Evolutionary conservation across 2,888 invertebrate genomes (phyloP).

Genomic region (Drosophila putrida): DNA sequence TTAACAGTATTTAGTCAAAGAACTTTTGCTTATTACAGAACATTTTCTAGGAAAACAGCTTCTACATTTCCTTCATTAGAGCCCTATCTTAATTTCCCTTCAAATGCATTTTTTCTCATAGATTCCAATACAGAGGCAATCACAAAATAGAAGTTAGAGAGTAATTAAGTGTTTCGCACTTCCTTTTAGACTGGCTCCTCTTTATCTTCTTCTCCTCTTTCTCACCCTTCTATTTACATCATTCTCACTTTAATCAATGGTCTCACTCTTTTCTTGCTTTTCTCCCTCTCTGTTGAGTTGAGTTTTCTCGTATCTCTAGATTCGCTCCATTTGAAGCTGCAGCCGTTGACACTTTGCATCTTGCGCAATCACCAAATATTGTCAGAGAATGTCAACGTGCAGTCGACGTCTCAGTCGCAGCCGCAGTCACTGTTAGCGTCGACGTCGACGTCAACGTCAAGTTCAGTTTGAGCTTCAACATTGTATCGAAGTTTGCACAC

Average conservation of each 20-base stretch:
- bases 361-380: slow-evolving; percentile 82
- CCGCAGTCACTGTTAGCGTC: slow-evolving; percentile 28
- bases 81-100: neutral
- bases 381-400: slow-evolving; percentile 68
- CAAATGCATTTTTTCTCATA: neutral
- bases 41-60: too few relatives aligned
- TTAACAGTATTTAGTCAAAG: neutral
- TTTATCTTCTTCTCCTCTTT: neutral
- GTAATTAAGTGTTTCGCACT: slow-evolving; percentile 19
- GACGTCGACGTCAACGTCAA: slow-evolving; percentile 30
- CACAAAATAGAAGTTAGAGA: neutral
- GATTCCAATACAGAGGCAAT: neutral
- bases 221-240: neutral
- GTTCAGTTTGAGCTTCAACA: slow-evolving; percentile 56
- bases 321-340: slow-evolving; percentile 25
- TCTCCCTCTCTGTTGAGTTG: slow-evolving; percentile 12
- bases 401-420: slow-evolving; percentile 35
- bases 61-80: neutral
- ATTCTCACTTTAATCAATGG: slow-evolving; percentile 52
- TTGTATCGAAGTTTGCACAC: slow-evolving; percentile 82
- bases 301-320: slow-evolving; percentile 17
- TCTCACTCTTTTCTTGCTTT: slow-evolving; percentile 39
- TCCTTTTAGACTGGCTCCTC: neutral
- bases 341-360: slow-evolving; percentile 79
- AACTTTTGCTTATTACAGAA: neutral